phyloP scores from a whole-genome alignment of 2,888 invertebrate species.

The Macrosoma leucophasiata region DNA sequence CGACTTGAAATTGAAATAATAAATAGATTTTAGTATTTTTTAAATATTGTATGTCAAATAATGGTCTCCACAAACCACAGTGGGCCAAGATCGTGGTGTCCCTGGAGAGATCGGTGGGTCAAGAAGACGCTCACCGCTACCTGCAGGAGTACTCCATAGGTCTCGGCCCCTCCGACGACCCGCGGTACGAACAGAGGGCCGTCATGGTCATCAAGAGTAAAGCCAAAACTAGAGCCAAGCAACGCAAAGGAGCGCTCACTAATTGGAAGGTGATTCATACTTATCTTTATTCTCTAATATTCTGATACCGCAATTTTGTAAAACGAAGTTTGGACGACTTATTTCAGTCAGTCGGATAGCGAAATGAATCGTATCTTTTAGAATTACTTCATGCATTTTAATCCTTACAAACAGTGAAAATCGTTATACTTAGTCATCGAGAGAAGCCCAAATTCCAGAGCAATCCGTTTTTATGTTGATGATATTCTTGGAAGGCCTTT shows the following conservation, averaged over 20 bases:
- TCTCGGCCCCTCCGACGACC: conserved; percentile 88
- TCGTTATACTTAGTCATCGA: too few relatives aligned
- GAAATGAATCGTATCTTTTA: too few relatives aligned
- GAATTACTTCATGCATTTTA: too few relatives aligned
- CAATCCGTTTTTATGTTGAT: too few relatives aligned
- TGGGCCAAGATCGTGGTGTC: conserved; percentile 99
- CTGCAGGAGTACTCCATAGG: conserved; percentile 97
- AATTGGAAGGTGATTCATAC: conserved; percentile 92
- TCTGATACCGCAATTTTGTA: too few relatives aligned
- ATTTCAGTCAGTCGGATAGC: too few relatives aligned
- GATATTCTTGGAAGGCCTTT: too few relatives aligned
- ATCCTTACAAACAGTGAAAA: too few relatives aligned
- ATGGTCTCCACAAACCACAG: too few relatives aligned
- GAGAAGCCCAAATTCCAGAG: too few relatives aligned
- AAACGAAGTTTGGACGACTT: too few relatives aligned
- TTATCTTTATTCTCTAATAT: too few relatives aligned
- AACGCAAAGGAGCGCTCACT: conserved; percentile 94
- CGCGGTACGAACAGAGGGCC: conserved; percentile 90
- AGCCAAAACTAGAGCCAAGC: conserved; percentile 95
- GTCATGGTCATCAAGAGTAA: conserved; percentile 99
- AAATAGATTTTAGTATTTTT: neutral
- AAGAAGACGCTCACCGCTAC: conserved; percentile 92
- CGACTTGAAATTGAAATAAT: neutral
- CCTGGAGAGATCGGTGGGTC: conserved; percentile 93
- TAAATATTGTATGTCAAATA: neutral